A percentile compares a stretch with the other conserved stretches of the same genome.
These are phyloP conservation scores for Buceros bicornis DNA, from an alignment of 2,797 vertebrate genomes.

Conservation along the genomic window DNA sequence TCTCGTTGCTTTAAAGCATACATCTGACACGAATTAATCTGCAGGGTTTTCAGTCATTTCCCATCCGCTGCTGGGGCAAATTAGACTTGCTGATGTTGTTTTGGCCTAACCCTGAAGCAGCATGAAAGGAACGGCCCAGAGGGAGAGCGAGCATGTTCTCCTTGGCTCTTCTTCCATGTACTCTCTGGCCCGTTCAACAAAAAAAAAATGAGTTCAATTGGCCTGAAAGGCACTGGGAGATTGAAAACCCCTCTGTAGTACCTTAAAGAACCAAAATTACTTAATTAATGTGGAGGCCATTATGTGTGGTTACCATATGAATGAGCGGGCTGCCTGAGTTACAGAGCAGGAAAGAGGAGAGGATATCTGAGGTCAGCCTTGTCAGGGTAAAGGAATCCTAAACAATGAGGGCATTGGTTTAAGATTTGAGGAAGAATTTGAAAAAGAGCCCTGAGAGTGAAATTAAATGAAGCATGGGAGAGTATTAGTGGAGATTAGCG, in stretches of 20 bases:
- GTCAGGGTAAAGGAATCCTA: conserved; percentile 77
- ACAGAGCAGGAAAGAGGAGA: conserved; percentile 86
- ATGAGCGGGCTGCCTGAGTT: conserved; percentile 84
- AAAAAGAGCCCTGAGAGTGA: conserved; percentile 70
- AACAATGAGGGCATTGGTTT: conserved; percentile 78
- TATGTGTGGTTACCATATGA: conserved; percentile 89
- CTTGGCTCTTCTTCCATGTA: conserved; percentile 66
- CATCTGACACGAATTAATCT: conserved; percentile 76
- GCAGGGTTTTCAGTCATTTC: conserved; percentile 72
- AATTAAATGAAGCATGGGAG: conserved; percentile 79
- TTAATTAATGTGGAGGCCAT: conserved; percentile 86
- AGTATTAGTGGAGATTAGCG: conserved; percentile 78
- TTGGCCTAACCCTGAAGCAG: conserved; percentile 60
- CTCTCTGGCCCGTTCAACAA: conserved; percentile 33
- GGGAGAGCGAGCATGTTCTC: conserved; percentile 44
- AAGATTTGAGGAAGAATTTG: conserved; percentile 75
- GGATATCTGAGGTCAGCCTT: conserved; percentile 87
- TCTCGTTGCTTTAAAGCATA: conserved; percentile 31
- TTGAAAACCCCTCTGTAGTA: conserved; percentile 66
- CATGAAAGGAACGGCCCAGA: conserved; percentile 63
- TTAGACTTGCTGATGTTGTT: conserved; percentile 79
- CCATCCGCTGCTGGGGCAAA: conserved; percentile 68
- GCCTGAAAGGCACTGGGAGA: conserved; percentile 69
- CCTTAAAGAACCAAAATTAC: conserved; percentile 71
- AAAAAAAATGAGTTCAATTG: conserved; percentile 70